Evolutionary conservation across 2,113 vertebrate genomes (phyloP), one percentile per base, ranked within the genome.

Genomic region (Tupaia tana): DNA sequence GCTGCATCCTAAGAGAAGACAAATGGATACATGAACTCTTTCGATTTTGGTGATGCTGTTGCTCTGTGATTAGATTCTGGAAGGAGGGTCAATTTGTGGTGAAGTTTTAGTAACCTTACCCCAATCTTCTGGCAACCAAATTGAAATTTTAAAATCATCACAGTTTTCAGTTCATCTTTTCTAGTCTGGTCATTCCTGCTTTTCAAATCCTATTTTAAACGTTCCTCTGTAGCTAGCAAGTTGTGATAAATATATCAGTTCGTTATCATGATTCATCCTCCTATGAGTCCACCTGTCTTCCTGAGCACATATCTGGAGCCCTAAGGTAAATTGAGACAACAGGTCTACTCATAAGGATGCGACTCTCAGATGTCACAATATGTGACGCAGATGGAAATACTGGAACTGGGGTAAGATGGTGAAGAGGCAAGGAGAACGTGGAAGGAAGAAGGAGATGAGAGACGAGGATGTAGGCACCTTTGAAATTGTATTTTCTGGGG

Each of bases 141-240:
- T 43, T 52, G 9, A 93, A 91, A 93, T 14, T 52, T 89, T 71
- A 19, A 95, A 96, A 88, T 59, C 9, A 14, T 89, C 84, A 34
- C 43, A 92, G 77, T 85, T 90, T 88, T 95, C 73, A 96, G 74
- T 83, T 20, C 27, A 83, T 92, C 58, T 98, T 54, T 96, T 89
- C 24, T 67, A 22, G 25, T 66, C 84, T 54, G 71, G 71, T 34
- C 54, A 84, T 64, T 74, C 86, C 34, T 81, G 56, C 18, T 93
- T 95, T 97, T 77, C 78, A 94, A 95, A 92, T 92, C 14, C 77
- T 86, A 63, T 94, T 96, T 96, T 94, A 93, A 97, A 92, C 52
- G 91, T 77, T 56, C 27, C 34, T 92, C 59, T 88, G 24, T 81
- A 69, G 74, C 71, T 83, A 78, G 8, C 18, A 93, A 94, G 22